Base-by-base conservation (phyloP, 2,113 vertebrate genomes). In the Xyrauchen texanus region DNA sequence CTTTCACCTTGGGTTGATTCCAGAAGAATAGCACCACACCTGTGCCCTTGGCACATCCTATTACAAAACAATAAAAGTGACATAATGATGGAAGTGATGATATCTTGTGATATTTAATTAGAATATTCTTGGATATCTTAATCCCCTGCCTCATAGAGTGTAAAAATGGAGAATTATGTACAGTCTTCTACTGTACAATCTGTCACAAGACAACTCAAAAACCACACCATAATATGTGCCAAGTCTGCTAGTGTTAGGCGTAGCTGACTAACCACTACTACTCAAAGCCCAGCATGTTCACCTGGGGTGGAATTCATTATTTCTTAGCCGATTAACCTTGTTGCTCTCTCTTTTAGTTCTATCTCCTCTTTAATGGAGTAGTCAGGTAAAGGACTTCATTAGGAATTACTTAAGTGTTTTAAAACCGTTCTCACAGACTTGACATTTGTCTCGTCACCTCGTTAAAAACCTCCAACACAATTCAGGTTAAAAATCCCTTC, bases 341-440 rank as follows among this genome's bases (percentile, higher is more conserved):
- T 83, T 52, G 10, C 68, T 52, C 42, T 67, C 6, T 7, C 34
- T 71, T 80, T 66, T 12, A 74, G 7, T 79, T 53, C 68, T 63
- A 7, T 7, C 2, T 47, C 16, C 8, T 4, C 57, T 68, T 57
- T 55, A 63, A 42, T 61, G 6, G 53, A 76, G 46, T 76, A 15
- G 8, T 45, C 51, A 47, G 47, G 51, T 34, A 55, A 77, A 60
- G 47, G 8, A 81, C 60, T 79, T 86, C 84, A 87, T 86, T 76
- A 84, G 76, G 82, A 86, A 87, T 76, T 63, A 86, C 81, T 52
- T 85, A 85, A 74, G 77, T 55, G 34, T 70, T 85, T 86, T 85
- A 81, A 75, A 90, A 77, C 55, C 83, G 84, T 84, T 76, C 15
- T 85, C 68, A 85, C 78, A 58, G 76, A 46, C 65, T 81, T 83